Base-by-base conservation (phyloP, 2,888 invertebrate species). In the Aelia acuminata region DNA sequence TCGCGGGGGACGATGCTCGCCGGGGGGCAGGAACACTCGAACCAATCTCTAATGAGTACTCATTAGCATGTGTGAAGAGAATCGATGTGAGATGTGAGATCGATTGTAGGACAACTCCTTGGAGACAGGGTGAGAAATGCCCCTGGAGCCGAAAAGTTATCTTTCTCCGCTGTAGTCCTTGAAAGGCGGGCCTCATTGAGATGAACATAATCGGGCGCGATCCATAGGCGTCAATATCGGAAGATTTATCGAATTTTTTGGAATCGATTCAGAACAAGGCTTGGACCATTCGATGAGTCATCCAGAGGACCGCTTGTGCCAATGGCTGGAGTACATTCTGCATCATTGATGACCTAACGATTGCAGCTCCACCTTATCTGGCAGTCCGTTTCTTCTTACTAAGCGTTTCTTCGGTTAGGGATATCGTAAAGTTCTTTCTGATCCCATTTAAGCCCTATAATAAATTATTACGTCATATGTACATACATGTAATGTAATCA, bases 61-160 rank as follows among this genome's bases (percentile, higher is more conserved):
- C 53, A 85, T 85, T 31, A 85, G 85, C 85, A 85, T 85, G 85
- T 85, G 53, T 85, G 85, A 53, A 50, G 85, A 50, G 85, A 85
- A 47, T 50, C 63, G 63, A n/a, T n/a, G n/a, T n/a, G n/a, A 70
- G 49, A 13, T 39, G 2, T 20, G n/a, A 53, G 53, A 85, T 85
- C 85, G 85, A 85, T 85, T 50, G 31, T 1, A 49, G 49, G 49
- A 47, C 49, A 22, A 26, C 85, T 49, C 50, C 15, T 47, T 43
- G 11, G n/a, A n/a, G 80, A n/a, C 80, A 80, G 80, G 80, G n/a
- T 80, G 80, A 80, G 43, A 43, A 80, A 80, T 80, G 43, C 80
- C 15, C 10, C 43, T 2, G 0, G 80, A 31, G 5, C 43, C 39
- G 43, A 43, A 80, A 80, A 80, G n/a, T 39, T 43, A 80, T 80